Evolutionary conservation across 2,113 vertebrate species (phyloP).

Genomic region (Xiphias gladius): DNA sequence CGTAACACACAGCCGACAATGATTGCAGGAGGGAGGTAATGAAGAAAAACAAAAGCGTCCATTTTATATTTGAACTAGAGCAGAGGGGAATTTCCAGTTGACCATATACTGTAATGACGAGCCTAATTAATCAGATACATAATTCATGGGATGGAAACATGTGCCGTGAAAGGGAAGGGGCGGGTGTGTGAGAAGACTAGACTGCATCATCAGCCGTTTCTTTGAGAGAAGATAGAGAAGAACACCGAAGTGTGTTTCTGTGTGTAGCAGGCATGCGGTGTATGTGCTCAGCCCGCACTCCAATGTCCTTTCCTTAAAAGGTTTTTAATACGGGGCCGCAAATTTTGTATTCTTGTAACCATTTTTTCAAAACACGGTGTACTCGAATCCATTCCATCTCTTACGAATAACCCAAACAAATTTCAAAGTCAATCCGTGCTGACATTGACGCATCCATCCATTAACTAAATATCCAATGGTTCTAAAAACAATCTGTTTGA

Average conservation of each 20-base stretch:
- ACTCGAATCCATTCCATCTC: neutral
- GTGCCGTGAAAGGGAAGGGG: constrained; percentile 49
- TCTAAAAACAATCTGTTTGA: neutral
- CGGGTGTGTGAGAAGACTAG: constrained; percentile 22
- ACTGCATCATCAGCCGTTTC: constrained; percentile 68
- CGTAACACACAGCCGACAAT: constrained; percentile 59
- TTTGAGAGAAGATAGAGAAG: constrained; percentile 17
- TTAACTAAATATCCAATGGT: neutral
- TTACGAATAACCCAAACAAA: neutral
- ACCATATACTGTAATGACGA: constrained; percentile 64
- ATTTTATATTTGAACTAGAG: constrained; percentile 70
- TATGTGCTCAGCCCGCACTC: neutral
- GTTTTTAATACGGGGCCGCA: neutral
- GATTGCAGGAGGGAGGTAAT: constrained; percentile 3
- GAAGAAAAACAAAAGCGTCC: neutral
- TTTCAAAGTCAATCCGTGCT: neutral
- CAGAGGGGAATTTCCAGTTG: constrained; percentile 65
- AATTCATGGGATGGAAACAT: constrained; percentile 69
- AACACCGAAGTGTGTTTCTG: constrained; percentile 12
- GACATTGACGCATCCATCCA: neutral
- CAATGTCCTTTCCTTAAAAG: neutral
- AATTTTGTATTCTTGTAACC: neutral
- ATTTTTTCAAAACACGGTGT: neutral
- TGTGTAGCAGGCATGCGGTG: constrained; percentile 12
- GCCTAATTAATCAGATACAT: constrained; percentile 79